Base-by-base conservation (phyloP, 2,113 vertebrate genomes). In the Talpa occidentalis region DNA sequence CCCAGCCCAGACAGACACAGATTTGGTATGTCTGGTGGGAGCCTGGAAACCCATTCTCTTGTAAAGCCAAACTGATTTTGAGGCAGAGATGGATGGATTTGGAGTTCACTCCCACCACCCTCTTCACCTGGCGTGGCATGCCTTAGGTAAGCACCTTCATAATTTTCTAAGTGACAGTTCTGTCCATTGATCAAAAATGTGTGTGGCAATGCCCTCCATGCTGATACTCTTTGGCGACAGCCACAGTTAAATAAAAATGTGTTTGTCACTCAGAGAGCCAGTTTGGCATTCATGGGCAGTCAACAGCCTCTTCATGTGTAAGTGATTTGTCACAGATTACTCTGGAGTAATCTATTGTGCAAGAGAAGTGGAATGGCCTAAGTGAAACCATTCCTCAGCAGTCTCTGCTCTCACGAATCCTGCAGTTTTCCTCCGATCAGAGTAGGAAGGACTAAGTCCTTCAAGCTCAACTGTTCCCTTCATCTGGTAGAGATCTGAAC, bases 321-420 rank as follows among this genome's bases (percentile, higher is more conserved):
- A 97, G 24, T 87, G 73, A 96, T 84, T 97, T 93, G 88, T 94
- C 90, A 94, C 91, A 97, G 93, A 85, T 49, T 54, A 24, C 56
- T 66, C 87, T 78, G 74, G 90, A 94, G 30, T 90, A 47, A 44
- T 15, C 87, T 94, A 3, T 26, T 80, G n/a, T 52, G 91, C 37
- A 94, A 95, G 94, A 95, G 54, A 40, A 44, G 44, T 56, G 26
- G 92, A 91, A 93, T 59, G 11, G 30, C 66, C 83, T 90, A 47
- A 93, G 64, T 95, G 40, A 49, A 88, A 54, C 73, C 78, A 59
- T 28, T 35, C 74, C n/a, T 52, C 42, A 12, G 42, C 16, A 14
- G 35, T 10, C 74, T 70, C 74, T 76, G 35, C 66, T 96, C 82
- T 89, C 92, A 89, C 0, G 47, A 78, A 94, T 56, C 54, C 74